Evolutionary conservation across 2,888 invertebrate genomes (phyloP).

Genomic region (Selenia dentaria): DNA sequence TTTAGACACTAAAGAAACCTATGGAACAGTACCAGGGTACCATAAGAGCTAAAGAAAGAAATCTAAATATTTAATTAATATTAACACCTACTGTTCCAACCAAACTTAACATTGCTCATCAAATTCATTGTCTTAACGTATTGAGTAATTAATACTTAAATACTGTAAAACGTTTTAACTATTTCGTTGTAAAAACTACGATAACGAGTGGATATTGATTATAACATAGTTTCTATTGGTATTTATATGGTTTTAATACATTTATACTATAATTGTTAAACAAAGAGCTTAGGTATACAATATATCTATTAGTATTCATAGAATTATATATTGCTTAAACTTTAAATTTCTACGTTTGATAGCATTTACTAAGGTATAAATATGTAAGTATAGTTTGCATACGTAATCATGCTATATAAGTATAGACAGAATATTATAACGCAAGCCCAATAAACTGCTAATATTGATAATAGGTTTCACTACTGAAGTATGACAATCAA

Average conservation of each 20-base stretch:
- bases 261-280: constrained; percentile 1
- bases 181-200: constrained; percentile 80
- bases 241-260: constrained; percentile 37
- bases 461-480: constrained; percentile 40
- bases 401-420: too few relatives aligned
- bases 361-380: constrained; percentile 52
- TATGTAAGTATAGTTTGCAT: constrained; percentile 19
- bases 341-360: constrained; percentile 52
- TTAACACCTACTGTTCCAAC: constrained; percentile 36
- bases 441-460: constrained; percentile 50
- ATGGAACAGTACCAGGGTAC: constrained; percentile 36
- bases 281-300: constrained; percentile 12
- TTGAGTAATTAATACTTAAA: constrained; percentile 40
- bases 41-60: constrained; percentile 40
- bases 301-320: constrained; percentile 41
- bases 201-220: constrained; percentile 64
- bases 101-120: constrained; percentile 39
- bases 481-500: constrained; percentile 58
- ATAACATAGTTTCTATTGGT: constrained; percentile 40
- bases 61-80: neutral
- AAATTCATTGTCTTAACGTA: constrained; percentile 39
- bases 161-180: constrained; percentile 60
- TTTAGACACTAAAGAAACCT: constrained; percentile 24
- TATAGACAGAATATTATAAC: constrained; percentile 14
- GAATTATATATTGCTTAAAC: constrained; percentile 50